These are phyloP conservation scores for Penaeus indicus DNA, from an alignment of 1,140 invertebrate species.

Conservation along the genomic window DNA sequence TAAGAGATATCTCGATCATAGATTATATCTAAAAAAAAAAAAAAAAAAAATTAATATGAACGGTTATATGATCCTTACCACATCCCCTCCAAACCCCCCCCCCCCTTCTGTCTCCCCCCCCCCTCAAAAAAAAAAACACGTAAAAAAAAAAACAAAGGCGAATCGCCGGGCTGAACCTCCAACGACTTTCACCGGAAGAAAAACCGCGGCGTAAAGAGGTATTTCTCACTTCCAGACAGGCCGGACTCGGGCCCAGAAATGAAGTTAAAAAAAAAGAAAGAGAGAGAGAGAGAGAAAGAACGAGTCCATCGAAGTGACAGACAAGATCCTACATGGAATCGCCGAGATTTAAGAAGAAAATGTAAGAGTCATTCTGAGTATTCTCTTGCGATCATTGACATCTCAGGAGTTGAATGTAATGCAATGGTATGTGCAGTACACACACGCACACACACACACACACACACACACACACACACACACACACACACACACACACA, in stretches of 20 bases:
- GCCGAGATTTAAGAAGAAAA: not conserved
- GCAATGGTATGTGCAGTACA: conserved; percentile 7
- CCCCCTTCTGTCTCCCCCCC: too few species aligned
- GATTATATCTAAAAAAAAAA: not conserved
- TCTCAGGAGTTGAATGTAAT: not conserved
- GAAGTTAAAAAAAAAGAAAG: not conserved
- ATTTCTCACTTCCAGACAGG: too few species aligned
- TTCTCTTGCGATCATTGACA: not conserved
- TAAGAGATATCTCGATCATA: too few species aligned
- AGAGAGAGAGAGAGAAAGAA: not conserved
- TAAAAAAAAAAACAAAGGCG: too few species aligned
- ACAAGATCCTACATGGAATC: not conserved
- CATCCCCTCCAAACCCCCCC: too few species aligned
- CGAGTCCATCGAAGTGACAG: not conserved
- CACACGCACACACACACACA: conserved; percentile 42
- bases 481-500: conserved; percentile 13
- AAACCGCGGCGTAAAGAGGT: too few species aligned
- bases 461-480: conserved; percentile 28
- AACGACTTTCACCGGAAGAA: too few species aligned
- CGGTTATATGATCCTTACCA: too few species aligned
- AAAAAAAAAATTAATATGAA: not conserved
- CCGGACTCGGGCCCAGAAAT: not conserved
- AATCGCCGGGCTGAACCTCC: too few species aligned
- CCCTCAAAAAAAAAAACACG: too few species aligned
- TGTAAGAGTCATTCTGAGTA: not conserved